phyloP scores from a whole-genome alignment of 1,140 invertebrate genomes.

The Medauroidea extradentata region DNA sequence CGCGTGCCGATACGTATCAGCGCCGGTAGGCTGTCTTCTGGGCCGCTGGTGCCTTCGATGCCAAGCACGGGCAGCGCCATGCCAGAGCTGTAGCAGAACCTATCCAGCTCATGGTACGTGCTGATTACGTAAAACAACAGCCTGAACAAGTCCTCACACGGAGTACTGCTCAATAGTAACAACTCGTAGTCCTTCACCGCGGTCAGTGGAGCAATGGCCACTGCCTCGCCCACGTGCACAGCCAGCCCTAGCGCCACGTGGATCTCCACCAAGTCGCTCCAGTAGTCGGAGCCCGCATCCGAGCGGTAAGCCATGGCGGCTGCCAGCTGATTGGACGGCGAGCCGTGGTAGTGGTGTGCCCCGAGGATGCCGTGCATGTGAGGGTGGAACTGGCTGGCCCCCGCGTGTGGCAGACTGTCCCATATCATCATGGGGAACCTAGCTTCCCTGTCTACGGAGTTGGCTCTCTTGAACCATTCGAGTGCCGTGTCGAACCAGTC shows the following conservation, averaged over 20 bases:
- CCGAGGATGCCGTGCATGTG: slow-evolving; percentile 46
- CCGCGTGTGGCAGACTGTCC: slow-evolving; percentile 47
- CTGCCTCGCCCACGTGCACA: slow-evolving; percentile 33
- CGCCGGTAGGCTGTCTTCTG: slow-evolving; percentile 20
- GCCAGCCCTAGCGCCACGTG: slow-evolving; percentile 43
- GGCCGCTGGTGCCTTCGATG: not conserved
- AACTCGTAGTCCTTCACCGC: slow-evolving; percentile 47
- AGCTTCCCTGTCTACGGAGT: slow-evolving; percentile 17
- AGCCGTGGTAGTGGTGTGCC: slow-evolving; percentile 41
- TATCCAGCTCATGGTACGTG: slow-evolving; percentile 41
- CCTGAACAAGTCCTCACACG: slow-evolving; percentile 38
- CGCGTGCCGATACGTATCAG: slow-evolving; percentile 31
- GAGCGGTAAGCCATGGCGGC: slow-evolving; percentile 34
- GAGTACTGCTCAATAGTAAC: slow-evolving; percentile 37
- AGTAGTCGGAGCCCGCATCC: slow-evolving; percentile 34
- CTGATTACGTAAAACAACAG: slow-evolving; percentile 40
- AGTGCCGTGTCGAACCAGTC: slow-evolving; percentile 40
- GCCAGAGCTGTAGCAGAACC: slow-evolving; percentile 42
- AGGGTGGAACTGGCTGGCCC: slow-evolving; percentile 51
- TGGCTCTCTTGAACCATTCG: slow-evolving; percentile 36
- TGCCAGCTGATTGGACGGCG: slow-evolving; percentile 36
- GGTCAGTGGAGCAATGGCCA: slow-evolving; percentile 42
- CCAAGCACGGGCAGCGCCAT: slow-evolving; percentile 36
- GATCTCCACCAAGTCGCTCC: slow-evolving; percentile 39
- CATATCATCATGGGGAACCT: slow-evolving; percentile 43